A percentile compares a stretch with the other conserved stretches of the same genome.
phyloP scores from a whole-genome alignment of 2,797 vertebrate species.

The Myripristis jacobus region DNA sequence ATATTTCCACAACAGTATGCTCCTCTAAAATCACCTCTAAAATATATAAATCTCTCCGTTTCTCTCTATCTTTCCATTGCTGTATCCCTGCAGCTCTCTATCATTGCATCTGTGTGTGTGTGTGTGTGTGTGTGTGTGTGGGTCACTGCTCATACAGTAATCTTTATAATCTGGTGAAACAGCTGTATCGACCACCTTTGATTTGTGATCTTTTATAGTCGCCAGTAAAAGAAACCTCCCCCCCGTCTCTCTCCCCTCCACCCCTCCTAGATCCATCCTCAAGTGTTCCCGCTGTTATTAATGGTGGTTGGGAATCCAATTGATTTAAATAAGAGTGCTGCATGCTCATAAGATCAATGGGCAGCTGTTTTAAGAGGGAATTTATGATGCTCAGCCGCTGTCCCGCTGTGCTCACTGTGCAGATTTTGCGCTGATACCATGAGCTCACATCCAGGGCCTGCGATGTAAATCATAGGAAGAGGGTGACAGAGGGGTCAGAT shows the following conservation, averaged over 20 bases:
- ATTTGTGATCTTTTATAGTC: conserved; percentile 71
- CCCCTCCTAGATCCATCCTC: conserved; percentile 37
- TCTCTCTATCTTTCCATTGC: background rate
- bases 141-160: conserved; percentile 43
- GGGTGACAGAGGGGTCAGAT: conserved; percentile 64
- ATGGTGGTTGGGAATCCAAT: conserved; percentile 57
- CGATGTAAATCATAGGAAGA: conserved; percentile 65
- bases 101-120: conserved; percentile 25
- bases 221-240: conserved; percentile 50
- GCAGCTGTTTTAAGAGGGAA: conserved; percentile 70
- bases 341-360: conserved; percentile 64
- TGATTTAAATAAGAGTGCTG: conserved; percentile 68
- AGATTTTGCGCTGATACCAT: conserved; percentile 69
- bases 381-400: conserved; percentile 60
- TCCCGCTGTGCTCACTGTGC: conserved; percentile 60
- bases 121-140: conserved; percentile 1
- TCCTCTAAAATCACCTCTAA: no score
- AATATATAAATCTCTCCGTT: background rate
- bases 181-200: conserved; percentile 63
- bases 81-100: conserved; percentile 3
- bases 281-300: conserved; percentile 62
- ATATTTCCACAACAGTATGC: no score
- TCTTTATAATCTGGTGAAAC: conserved; percentile 64
- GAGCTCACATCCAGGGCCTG: conserved; percentile 55
- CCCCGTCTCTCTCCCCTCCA: background rate